Conservation (phyloP, 1,140 invertebrate species). For the Protaetia brevitarsis region DNA sequence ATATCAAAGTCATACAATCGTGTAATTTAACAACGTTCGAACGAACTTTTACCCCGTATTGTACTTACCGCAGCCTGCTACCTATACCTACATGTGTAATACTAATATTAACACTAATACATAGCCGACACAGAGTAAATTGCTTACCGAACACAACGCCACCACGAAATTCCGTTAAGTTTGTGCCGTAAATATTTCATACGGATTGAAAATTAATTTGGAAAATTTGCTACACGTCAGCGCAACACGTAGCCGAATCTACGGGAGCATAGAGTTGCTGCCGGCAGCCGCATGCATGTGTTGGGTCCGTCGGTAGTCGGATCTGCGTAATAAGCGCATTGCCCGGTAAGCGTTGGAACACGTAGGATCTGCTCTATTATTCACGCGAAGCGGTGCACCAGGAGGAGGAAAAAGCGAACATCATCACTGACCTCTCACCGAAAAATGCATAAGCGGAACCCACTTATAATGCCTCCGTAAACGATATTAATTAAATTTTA, state of each 20-base stretch:
- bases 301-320: not conserved
- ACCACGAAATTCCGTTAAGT: conserved; percentile 17
- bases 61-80: too few relatives aligned
- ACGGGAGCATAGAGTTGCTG: not conserved
- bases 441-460: not conserved
- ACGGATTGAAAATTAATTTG: conserved; percentile 15
- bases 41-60: not conserved
- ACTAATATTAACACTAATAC: conserved; percentile 18
- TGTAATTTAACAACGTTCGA: not conserved
- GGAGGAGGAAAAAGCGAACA: not conserved
- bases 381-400: not conserved
- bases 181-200: conserved; percentile 11
- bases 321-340: not conserved
- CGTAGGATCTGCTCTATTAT: not conserved
- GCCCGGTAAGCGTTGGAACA: not conserved
- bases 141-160: conserved; percentile 4
- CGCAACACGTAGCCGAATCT: conserved; percentile 1
- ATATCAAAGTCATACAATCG: not conserved
- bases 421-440: not conserved
- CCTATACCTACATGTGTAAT: not conserved
- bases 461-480: not conserved
- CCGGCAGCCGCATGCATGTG: not conserved
- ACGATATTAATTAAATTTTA: not conserved
- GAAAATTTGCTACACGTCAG: conserved; percentile 16
- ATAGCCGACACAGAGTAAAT: not conserved